Base-by-base conservation (phyloP, 2,113 vertebrate species). In the Hippocampus abdominalis region DNA sequence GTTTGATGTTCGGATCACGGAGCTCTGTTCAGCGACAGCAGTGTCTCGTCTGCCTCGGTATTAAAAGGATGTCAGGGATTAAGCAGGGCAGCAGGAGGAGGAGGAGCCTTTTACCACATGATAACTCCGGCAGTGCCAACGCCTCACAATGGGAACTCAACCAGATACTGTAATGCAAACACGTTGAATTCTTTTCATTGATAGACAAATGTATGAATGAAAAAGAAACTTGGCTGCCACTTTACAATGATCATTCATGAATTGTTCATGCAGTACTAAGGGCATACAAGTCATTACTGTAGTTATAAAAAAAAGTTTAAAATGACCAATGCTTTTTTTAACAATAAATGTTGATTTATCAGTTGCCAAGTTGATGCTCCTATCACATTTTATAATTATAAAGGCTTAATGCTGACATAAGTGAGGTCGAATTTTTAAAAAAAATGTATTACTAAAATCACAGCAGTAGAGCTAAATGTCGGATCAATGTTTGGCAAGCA, bases 31-130 rank as follows among this genome's bases (percentile, higher is more conserved):
- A 23, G 27, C 63, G 63, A 48, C 32, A 5, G 75, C 65, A 70
- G 15, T 48, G 46, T 20, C 46, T 18, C 68, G 79, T 76, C 44
- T 48, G 67, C 27, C 1, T 23, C 36, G 60, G 86, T 70, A 82
- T 89, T 84, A 89, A 70, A 32, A 46, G 89, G 84, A 82, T 82
- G 75, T 63, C 76, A 68, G 66, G 84, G 86, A 88, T 90, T 88
- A 89, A 66, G 68, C 66, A 36, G 32, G 44, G 10, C 15, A 67
- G 49, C 32, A 79, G 48, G 68, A 2, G 87, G 88, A 83, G 87
- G 88, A 82, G 87, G 88, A 84, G 87, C 84, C 73, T 61, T 72
- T 8, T 12, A 62, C 23, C 2, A 75, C 77, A 81, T 85, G 80
- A 89, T 85, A 75, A 86, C 80, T 49, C 71, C 36, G 46, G 29